Evolutionary conservation across 2,797 vertebrate species (phyloP), one percentile per base, ranked within the genome.

Genomic region (Toxotes lorentzi): DNA sequence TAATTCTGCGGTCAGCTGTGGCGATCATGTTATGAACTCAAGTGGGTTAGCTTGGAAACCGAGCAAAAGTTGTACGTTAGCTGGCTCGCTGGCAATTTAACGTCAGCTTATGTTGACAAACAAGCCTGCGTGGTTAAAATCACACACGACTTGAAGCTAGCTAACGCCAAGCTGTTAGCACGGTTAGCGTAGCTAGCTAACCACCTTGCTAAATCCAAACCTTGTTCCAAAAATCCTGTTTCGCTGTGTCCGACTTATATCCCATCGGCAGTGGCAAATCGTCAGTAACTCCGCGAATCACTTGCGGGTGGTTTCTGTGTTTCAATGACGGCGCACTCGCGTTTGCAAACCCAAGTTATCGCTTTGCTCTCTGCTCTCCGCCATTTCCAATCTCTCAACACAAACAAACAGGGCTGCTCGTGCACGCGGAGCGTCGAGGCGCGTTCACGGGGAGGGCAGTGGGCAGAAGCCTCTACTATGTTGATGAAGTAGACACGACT

Each of bases 301-400:
- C 69, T 79, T 30, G 66, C 16, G 76, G 73, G 34, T 27, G 70
- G 56, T 74, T 73, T 78, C 51, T 24, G 79, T n/a, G 73, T 80
- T 48, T 87, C 81, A 81, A 11, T 56, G 85, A 78, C 88, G 89
- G 85, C 59, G 81, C 87, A 77, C 63, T 82, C 38, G 82, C 73
- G 78, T 91, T 81, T 61, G 85, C 78, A 86, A 83, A 66, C 68
- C 78, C 82, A 60, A 90, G 83, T 92, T 87, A 69, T 92, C 89
- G 89, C 84, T 92, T 73, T 76, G 91, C 73, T 93, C 90, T 89
- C 90, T 82, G 88, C 90, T 89, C 93, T 93, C 94, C 93, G 94
- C 94, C 94, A 95, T 95, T 94, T 95, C 89, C 91, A 92, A 89
- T 75, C 87, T 92, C 91, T 91, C 92, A 92, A 94, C 93, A 94